Conservation (phyloP, 1,140 invertebrate genomes). For the Leptopilina boulardi region DNA sequence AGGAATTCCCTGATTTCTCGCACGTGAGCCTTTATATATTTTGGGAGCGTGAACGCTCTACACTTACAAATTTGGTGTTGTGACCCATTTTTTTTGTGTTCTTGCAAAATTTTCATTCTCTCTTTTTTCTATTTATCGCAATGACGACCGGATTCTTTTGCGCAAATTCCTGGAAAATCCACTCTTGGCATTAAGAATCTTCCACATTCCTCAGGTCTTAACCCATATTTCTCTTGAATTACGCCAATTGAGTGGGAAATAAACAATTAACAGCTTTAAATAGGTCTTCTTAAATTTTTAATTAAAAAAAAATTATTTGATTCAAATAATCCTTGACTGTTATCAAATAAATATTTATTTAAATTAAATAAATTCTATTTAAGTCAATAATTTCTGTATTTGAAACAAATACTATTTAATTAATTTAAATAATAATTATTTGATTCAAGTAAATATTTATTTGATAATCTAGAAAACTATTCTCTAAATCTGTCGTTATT, state of each 20-base stretch:
- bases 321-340: too few species aligned
- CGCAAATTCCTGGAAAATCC: constrained; percentile 20
- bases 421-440: too few species aligned
- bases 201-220: constrained; percentile 24
- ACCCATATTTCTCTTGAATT: constrained; percentile 21
- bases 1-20: constrained; percentile 19
- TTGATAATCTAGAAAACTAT: not conserved
- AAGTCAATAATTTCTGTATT: too few species aligned
- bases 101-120: constrained; percentile 1
- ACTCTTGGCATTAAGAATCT: constrained; percentile 27
- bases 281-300: not conserved
- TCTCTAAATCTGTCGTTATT: not conserved
- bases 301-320: too few species aligned
- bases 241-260: constrained; percentile 1
- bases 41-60: not conserved
- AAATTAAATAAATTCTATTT: too few species aligned
- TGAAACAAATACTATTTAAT: too few species aligned
- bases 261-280: not conserved
- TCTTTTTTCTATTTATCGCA: constrained; percentile 16
- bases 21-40: constrained; percentile 7
- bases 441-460: too few species aligned
- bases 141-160: constrained; percentile 8
- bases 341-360: too few species aligned
- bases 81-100: constrained; percentile 10
- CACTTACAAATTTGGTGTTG: constrained; percentile 1